phyloP scores from a whole-genome alignment of 92 coral and sea anemone genomes.

The Muricea muricata region DNA sequence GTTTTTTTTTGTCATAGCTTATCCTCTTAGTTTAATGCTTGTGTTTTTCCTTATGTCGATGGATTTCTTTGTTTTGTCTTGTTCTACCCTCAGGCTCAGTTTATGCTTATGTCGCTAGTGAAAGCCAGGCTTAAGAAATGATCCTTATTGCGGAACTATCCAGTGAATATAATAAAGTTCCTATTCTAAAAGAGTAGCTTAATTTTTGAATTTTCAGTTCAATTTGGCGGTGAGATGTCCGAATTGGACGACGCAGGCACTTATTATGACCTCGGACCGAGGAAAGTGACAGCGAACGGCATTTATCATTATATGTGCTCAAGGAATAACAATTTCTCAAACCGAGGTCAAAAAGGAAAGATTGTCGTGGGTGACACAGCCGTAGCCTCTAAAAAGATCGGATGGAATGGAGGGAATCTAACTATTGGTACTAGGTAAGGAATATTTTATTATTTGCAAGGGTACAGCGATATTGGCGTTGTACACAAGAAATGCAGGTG shows the following conservation, averaged over 20 bases:
- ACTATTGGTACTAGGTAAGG: constrained; percentile 75
- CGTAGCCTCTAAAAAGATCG: constrained; percentile 68
- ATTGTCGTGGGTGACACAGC: constrained; percentile 73
- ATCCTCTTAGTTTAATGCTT: too few species aligned
- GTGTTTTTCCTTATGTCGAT: too few species aligned
- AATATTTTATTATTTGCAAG: too few species aligned
- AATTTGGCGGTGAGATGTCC: constrained; percentile 98
- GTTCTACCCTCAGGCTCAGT: too few species aligned
- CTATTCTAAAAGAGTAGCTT: neutral
- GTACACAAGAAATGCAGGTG: too few species aligned
- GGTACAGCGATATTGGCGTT: too few species aligned
- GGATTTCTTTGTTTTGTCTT: too few species aligned
- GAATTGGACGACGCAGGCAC: constrained; percentile 99
- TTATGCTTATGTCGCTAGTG: too few species aligned
- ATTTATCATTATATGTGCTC: constrained; percentile 94
- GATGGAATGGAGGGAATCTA: constrained; percentile 82
- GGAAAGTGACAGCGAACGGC: constrained; percentile 85
- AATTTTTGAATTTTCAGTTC: constrained; percentile 51
- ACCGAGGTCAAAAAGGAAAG: constrained; percentile 95
- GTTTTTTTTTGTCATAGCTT: too few species aligned
- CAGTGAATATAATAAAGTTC: neutral
- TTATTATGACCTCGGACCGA: constrained; percentile 90
- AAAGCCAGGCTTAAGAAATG: too few species aligned
- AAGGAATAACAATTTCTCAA: constrained; percentile 97
- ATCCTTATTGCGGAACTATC: neutral